Base-by-base conservation (phyloP, 2,797 vertebrate species). In the Margarornis squamiger region DNA sequence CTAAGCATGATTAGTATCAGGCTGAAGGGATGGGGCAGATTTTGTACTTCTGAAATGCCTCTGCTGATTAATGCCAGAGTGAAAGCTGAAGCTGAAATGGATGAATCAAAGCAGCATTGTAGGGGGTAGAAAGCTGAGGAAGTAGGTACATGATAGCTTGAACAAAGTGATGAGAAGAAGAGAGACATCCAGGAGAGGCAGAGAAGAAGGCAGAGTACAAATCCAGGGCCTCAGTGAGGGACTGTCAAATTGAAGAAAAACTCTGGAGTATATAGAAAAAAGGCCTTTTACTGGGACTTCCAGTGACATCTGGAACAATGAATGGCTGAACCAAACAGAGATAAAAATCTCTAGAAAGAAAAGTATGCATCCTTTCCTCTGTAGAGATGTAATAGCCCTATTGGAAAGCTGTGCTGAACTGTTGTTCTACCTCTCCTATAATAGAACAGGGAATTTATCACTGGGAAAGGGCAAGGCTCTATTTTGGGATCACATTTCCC, bases 401-500 rank as follows among this genome's bases (percentile, higher is more conserved):
- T 81, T 89, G 41, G 70, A 95, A 96, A 88, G 52, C 41, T 63
- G 38, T 86, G 62, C 46, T 78, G 70, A 93, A 55, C 17, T 91
- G 62, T 93, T 91, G 49, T 88, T 93, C 21, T 52, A 22, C 55
- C 34, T 12, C n/a, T 90, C 49, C 63, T 78, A 14, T 73, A 86
- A 85, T 5, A 84, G 75, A 85, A 66, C 23, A 72, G 63, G 65
- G 54, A 83, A 91, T 67, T 81, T 93, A 91, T 94, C 79, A 34
- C 39, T 70, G 55, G 38, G 41, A 92, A 94, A 94, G 67, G 92
- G 74, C 90, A 83, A 86, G 36, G 59, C 46, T 74, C 72, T 93
- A 93, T 84, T 93, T 96, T 54, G 78, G 85, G 71, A 88, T 77
- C 58, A 32, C 54, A 80, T 92, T 94, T 92, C 62, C 66, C 36